Conservation (phyloP, 2,113 vertebrate genomes). For the Charina bottae region DNA sequence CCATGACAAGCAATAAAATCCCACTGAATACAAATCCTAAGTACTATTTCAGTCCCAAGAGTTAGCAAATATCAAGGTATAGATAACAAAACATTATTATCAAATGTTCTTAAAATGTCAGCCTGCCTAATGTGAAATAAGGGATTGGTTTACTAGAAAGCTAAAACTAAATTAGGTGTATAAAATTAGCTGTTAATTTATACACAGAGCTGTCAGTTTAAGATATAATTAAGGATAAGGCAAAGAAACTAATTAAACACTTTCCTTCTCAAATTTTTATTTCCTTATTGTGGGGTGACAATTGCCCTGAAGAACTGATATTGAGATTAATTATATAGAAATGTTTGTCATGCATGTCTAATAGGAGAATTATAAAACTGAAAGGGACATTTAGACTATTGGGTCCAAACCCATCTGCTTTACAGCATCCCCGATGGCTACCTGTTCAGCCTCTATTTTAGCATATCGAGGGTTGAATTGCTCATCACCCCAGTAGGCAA, state of each 20-base stretch:
- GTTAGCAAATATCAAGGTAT: neutral
- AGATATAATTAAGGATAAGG: slow-evolving; percentile 45
- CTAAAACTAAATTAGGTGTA: slow-evolving; percentile 15
- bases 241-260: slow-evolving; percentile 17
- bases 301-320: neutral
- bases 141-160: slow-evolving; percentile 42
- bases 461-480: too few relatives aligned
- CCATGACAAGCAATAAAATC: neutral
- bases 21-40: neutral
- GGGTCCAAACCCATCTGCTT: neutral
- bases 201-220: slow-evolving; percentile 41
- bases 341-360: neutral
- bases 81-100: slow-evolving; percentile 24
- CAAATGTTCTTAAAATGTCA: slow-evolving; percentile 27
- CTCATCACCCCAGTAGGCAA: too few relatives aligned
- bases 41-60: neutral
- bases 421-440: too few relatives aligned
- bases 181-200: slow-evolving; percentile 56
- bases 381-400: neutral
- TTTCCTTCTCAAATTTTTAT: neutral
- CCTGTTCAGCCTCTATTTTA: too few relatives aligned
- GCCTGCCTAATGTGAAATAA: slow-evolving; percentile 59
- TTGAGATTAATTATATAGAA: neutral
- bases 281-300: neutral
- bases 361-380: neutral